Evolutionary conservation across 2,113 vertebrate genomes (phyloP).

Genomic region (Tricholaema leucomelas): DNA sequence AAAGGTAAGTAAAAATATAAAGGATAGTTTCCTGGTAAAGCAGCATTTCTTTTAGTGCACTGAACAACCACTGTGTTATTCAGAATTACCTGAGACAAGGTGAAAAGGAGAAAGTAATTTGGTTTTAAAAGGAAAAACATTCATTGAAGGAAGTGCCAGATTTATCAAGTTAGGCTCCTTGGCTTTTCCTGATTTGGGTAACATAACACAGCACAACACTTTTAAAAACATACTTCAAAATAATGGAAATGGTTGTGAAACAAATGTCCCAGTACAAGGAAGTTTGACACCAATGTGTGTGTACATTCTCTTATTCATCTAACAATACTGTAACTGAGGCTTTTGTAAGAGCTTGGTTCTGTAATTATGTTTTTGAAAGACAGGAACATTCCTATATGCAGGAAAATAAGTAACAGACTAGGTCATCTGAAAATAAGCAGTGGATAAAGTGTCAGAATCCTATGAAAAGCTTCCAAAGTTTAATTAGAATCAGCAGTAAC

Average conservation of each 20-base stretch:
- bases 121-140: background rate
- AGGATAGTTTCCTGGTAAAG: background rate
- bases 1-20: background rate
- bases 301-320: background rate
- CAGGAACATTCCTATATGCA: background rate
- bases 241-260: background rate
- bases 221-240: background rate
- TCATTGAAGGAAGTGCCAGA: background rate
- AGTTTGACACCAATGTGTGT: background rate
- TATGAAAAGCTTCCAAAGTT: constrained; percentile 18
- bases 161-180: background rate
- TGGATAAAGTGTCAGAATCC: background rate
- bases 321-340: background rate
- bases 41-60: background rate
- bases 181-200: background rate
- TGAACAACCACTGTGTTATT: background rate
- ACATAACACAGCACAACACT: background rate
- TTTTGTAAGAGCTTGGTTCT: background rate
- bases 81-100: background rate
- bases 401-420: background rate
- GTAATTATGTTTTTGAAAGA: background rate
- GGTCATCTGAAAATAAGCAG: constrained; percentile 12
- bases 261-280: background rate
- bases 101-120: background rate
- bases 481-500: constrained; percentile 11